Evolutionary conservation across 2,797 vertebrate genomes (phyloP).

Genomic region (Sebastes taczanowskii): DNA sequence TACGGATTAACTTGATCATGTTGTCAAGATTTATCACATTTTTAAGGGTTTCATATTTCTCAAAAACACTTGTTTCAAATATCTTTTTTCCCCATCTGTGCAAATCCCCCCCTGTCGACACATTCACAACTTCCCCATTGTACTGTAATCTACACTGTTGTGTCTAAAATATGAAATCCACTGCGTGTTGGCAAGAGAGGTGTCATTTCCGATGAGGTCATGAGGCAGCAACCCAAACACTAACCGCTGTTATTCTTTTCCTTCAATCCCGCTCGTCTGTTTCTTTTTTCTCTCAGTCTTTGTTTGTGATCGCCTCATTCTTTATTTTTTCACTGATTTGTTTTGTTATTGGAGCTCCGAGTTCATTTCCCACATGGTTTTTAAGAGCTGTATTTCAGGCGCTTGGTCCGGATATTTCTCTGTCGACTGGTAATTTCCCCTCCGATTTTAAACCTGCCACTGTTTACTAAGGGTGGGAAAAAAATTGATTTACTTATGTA

Average conservation of each 20-base stretch:
- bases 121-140: not conserved
- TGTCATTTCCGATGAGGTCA: constrained; percentile 71
- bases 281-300: constrained; percentile 58
- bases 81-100: constrained; percentile 3
- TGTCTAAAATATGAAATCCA: constrained; percentile 22
- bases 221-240: constrained; percentile 50
- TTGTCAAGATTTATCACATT: not conserved
- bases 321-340: constrained; percentile 67
- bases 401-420: not conserved
- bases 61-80: constrained; percentile 23
- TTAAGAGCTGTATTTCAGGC: not conserved
- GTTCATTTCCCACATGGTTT: constrained; percentile 50
- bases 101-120: not conserved
- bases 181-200: constrained; percentile 17
- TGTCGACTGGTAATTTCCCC: not conserved
- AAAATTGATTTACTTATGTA: rapidly evolving
- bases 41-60: not conserved
- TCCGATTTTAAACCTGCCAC: not conserved
- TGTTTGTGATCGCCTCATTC: constrained; percentile 54
- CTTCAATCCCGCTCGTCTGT: constrained; percentile 36
- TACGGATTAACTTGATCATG: not conserved
- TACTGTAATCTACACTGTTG: constrained; percentile 9
- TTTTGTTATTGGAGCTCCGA: constrained; percentile 72
- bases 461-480: not conserved
- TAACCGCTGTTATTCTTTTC: constrained; percentile 53